Conservation (phyloP, 2,113 vertebrate genomes). For the Indicator indicator region DNA sequence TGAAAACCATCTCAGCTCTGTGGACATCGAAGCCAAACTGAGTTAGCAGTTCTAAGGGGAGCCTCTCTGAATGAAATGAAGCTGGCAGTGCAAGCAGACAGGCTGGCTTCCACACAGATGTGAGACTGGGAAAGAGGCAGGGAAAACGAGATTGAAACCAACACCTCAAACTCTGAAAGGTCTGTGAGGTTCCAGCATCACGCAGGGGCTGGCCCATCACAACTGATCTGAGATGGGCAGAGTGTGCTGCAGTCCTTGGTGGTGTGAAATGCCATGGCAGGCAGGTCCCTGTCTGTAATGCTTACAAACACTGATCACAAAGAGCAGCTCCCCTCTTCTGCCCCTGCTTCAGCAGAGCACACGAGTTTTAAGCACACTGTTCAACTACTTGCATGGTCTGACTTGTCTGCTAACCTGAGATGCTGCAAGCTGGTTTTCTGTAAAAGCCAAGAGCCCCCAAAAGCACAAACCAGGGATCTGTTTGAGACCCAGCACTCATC, state of each 20-base stretch:
- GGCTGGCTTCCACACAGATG: accelerated
- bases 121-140: accelerated
- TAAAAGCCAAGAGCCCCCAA: not conserved
- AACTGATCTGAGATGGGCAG: not conserved
- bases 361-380: not conserved
- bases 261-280: slow-evolving; percentile 5
- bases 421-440: not conserved
- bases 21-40: not conserved
- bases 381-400: not conserved
- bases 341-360: not conserved
- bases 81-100: not conserved
- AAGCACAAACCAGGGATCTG: not conserved
- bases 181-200: not conserved
- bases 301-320: not conserved
- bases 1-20: not conserved
- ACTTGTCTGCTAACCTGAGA: not conserved
- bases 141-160: accelerated
- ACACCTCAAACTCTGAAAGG: accelerated
- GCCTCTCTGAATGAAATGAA: not conserved
- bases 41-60: not conserved
- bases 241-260: accelerated
- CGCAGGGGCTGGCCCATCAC: accelerated
- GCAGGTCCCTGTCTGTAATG: not conserved
- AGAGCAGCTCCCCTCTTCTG: not conserved
- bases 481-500: not conserved